Percentiles rank a stretch among this genome's conserved stretches.
phyloP scores from a whole-genome alignment of 2,888 invertebrate species.

The Anthoptus insignis region DNA sequence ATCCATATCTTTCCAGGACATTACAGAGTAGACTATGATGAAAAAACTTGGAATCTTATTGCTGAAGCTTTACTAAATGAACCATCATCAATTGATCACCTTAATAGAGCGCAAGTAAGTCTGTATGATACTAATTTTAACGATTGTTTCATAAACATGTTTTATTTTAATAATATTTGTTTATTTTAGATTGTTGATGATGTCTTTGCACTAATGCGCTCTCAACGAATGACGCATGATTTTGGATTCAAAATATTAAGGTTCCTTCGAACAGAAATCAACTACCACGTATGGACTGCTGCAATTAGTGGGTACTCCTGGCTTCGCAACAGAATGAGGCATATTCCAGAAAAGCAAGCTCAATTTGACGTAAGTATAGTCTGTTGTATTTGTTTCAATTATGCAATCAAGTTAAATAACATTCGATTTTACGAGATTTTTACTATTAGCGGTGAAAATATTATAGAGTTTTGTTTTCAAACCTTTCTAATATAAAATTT shows the following conservation, averaged over 20 bases:
- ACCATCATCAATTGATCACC: constrained; percentile 84
- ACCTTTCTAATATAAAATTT: too few species aligned
- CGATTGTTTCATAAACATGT: too few species aligned
- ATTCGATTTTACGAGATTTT: too few species aligned
- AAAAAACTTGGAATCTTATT: constrained; percentile 85
- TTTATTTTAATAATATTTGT: constrained; percentile 1
- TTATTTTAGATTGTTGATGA: constrained; percentile 73
- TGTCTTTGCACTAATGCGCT: constrained; percentile 76
- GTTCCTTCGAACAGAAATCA: constrained; percentile 69
- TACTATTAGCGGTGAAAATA: too few species aligned
- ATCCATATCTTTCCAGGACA: constrained; percentile 74
- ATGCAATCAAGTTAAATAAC: not conserved
- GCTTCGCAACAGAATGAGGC: constrained; percentile 72
- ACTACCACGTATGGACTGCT: constrained; percentile 77
- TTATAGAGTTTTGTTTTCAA: too few species aligned
- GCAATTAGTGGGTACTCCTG: constrained; percentile 75
- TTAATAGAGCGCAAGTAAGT: constrained; percentile 91
- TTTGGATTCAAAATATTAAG: constrained; percentile 73
- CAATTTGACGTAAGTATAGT: constrained; percentile 70
- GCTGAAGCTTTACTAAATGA: constrained; percentile 65
- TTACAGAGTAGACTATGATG: constrained; percentile 90
- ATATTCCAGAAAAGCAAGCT: constrained; percentile 66
- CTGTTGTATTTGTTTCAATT: not conserved
- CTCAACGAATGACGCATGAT: constrained; percentile 61
- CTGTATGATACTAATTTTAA: too few species aligned